These are phyloP conservation scores for Lepidotrigona ventralis DNA, from an alignment of 1,140 invertebrate genomes.

Conservation along the genomic window DNA sequence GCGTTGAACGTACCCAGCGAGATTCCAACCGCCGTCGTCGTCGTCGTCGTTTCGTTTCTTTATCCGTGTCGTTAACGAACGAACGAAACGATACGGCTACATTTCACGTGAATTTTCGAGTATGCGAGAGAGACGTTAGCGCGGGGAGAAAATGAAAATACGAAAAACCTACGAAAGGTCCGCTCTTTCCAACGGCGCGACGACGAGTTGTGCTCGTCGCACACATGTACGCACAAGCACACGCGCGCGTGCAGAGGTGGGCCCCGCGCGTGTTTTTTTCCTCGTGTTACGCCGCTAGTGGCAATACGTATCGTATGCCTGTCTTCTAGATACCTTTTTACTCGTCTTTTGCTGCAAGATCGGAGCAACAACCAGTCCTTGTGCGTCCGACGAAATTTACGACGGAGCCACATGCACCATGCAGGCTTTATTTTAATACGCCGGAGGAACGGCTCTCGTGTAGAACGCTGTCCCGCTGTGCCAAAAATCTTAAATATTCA, in stretches of 20 bases:
- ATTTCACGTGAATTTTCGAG: neutral
- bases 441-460: conserved; percentile 41
- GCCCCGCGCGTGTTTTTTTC: conserved; percentile 23
- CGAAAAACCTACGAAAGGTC: neutral
- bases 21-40: neutral
- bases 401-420: conserved; percentile 71
- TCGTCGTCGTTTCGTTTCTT: neutral
- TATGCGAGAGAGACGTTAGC: no score
- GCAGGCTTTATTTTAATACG: conserved; percentile 77
- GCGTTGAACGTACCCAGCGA: neutral
- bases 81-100: neutral
- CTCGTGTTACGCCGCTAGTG: conserved; percentile 57
- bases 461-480: conserved; percentile 73
- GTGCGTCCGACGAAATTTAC: conserved; percentile 76
- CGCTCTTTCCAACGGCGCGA: no score
- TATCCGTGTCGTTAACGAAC: conserved; percentile 5
- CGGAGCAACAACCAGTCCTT: conserved; percentile 71
- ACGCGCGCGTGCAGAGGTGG: conserved; percentile 32
- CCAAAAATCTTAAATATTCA: conserved; percentile 79
- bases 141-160: neutral
- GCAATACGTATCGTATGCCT: conserved; percentile 71
- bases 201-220: neutral
- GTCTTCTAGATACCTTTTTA: conserved; percentile 69
- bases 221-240: neutral
- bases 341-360: conserved; percentile 68